Percentiles rank a stretch among this genome's conserved stretches.
Evolutionary conservation across 35 echinoderm and acorn worm species (phyloP).

Genomic region (Lytechinus variegatus): DNA sequence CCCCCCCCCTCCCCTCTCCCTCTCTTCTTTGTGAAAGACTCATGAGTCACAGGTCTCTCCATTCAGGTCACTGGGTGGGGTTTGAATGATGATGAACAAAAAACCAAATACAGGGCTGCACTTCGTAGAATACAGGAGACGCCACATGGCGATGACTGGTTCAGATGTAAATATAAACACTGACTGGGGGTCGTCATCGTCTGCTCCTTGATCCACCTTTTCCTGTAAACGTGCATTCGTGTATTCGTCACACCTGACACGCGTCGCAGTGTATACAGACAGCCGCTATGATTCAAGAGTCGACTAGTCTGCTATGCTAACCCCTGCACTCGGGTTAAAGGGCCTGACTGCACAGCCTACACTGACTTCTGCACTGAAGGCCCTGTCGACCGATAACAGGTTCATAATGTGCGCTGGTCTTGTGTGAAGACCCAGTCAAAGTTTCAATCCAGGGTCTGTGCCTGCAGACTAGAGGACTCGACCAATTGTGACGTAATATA

Average conservation of each 20-base stretch:
- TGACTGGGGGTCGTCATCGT: not conserved
- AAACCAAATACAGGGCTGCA: not conserved
- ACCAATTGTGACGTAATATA: no score
- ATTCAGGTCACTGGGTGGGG: not conserved
- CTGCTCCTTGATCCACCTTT: not conserved
- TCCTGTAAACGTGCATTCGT: conserved; percentile 9
- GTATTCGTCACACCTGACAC: not conserved
- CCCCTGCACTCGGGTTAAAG: no score
- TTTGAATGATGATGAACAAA: not conserved
- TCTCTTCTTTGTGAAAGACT: not conserved
- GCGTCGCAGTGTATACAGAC: not conserved
- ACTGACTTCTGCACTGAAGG: no score
- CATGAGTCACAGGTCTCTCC: not conserved
- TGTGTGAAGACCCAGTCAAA: no score
- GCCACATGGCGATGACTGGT: not conserved
- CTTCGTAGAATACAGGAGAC: not conserved
- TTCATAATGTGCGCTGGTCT: no score
- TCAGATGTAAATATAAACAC: not conserved
- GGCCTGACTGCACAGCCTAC: no score
- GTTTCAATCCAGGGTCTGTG: no score
- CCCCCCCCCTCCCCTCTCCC: no score
- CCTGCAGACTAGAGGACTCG: no score
- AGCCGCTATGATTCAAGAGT: not conserved
- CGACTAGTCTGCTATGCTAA: no score
- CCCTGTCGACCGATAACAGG: no score